These are phyloP conservation scores for Sicus ferrugineus DNA, from an alignment of 2,888 invertebrate genomes.

Conservation along the genomic window DNA sequence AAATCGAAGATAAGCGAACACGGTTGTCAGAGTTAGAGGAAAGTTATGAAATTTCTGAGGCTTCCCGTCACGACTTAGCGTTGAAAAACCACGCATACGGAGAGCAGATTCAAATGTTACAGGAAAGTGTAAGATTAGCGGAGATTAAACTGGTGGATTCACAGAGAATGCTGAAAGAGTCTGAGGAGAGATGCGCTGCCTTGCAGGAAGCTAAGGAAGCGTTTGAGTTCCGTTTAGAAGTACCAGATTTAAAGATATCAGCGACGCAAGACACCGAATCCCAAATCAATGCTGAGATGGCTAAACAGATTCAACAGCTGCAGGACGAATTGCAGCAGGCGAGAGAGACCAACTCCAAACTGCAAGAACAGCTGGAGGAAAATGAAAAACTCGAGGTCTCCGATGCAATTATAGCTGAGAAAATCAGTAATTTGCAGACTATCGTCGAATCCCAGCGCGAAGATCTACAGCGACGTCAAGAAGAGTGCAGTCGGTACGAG, in stretches of 20 bases:
- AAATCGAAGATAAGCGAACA: constrained; percentile 39
- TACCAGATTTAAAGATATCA: neutral
- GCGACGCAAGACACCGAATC: constrained; percentile 41
- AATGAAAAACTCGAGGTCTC: constrained; percentile 67
- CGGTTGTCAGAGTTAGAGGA: constrained; percentile 68
- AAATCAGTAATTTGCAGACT: constrained; percentile 62
- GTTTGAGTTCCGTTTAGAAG: constrained; percentile 39
- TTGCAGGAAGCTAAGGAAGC: constrained; percentile 45
- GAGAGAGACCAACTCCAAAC: constrained; percentile 33
- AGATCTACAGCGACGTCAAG: constrained; percentile 68
- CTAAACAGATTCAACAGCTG: constrained; percentile 54
- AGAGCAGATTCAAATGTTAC: constrained; percentile 63
- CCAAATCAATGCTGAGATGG: constrained; percentile 55
- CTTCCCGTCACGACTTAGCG: constrained; percentile 60
- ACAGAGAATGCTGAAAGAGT: constrained; percentile 55
- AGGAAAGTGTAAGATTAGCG: constrained; percentile 52
- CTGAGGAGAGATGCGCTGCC: constrained; percentile 3
- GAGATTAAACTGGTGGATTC: constrained; percentile 64
- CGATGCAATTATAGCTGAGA: constrained; percentile 64
- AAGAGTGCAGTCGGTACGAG: constrained; percentile 67
- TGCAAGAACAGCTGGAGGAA: constrained; percentile 29
- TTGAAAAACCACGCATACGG: constrained; percentile 63
- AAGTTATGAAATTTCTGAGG: constrained; percentile 67
- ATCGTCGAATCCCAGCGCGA: constrained; percentile 65
- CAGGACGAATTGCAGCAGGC: constrained; percentile 44